These are phyloP conservation scores for Eudyptes chrysolophus DNA, from an alignment of 2,113 vertebrate species.

Conservation along the genomic window DNA sequence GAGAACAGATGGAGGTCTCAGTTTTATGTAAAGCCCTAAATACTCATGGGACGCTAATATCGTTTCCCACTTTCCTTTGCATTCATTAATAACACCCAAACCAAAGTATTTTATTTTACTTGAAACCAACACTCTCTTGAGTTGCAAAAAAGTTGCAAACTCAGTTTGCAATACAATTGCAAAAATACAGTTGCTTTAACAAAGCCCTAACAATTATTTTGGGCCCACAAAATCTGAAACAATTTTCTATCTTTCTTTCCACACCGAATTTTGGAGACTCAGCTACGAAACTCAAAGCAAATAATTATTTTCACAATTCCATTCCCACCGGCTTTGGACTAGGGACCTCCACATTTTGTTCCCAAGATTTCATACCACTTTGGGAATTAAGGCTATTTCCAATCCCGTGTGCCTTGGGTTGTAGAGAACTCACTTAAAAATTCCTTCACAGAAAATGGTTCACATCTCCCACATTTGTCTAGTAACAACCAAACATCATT, in stretches of 20 bases:
- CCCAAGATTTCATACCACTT: neutral
- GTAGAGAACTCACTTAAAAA: neutral
- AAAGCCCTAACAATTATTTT: neutral
- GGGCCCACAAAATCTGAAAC: neutral
- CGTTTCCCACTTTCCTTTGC: neutral
- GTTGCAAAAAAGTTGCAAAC: neutral
- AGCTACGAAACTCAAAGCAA: neutral
- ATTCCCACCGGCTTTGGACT: neutral
- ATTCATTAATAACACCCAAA: neutral
- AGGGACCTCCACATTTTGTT: neutral
- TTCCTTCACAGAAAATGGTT: neutral
- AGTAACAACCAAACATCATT: neutral
- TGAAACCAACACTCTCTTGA: neutral
- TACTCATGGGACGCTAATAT: neutral
- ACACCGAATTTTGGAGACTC: neutral
- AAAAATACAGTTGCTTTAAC: neutral
- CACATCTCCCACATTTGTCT: neutral
- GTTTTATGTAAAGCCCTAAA: neutral
- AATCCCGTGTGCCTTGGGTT: neutral
- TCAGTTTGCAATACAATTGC: no score
- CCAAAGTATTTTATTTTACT: neutral
- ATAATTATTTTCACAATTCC: neutral
- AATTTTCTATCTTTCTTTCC: neutral
- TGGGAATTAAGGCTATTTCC: neutral
- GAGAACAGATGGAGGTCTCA: neutral